Evolutionary conservation across 2,113 vertebrate species (phyloP).

Genomic region (Catharus fuscescens): DNA sequence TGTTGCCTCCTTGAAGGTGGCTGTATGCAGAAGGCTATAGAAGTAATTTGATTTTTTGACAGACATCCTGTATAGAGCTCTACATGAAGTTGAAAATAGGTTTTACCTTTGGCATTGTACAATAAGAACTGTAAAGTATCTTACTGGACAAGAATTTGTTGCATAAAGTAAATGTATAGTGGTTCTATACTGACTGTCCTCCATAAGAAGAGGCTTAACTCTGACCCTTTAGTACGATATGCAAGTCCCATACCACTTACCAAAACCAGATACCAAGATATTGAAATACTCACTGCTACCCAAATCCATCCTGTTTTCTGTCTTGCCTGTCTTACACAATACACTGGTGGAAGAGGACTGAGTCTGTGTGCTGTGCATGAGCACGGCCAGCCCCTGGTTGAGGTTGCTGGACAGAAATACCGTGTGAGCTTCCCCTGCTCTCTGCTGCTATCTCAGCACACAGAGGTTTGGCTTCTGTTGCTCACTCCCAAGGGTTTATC

Average conservation of each 20-base stretch:
- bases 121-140: not conserved
- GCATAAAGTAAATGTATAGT: not conserved
- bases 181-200: not conserved
- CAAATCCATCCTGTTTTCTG: not conserved
- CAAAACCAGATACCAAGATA: not conserved
- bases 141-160: not conserved
- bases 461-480: not conserved
- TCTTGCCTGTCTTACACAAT: not conserved
- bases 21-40: not conserved
- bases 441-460: not conserved
- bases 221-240: not conserved
- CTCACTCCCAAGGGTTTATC: not conserved
- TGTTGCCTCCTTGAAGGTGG: not conserved
- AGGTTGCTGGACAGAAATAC: rapidly evolving
- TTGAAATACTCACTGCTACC: not conserved
- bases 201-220: not conserved
- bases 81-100: not conserved
- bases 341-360: not conserved
- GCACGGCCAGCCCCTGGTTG: not conserved
- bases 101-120: not conserved
- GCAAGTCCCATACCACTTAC: not conserved
- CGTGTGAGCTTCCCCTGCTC: not conserved
- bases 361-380: rapidly evolving
- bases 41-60: not conserved
- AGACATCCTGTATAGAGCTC: not conserved